Base-by-base conservation (phyloP, 2,113 vertebrate species). In the Rattus rattus region DNA sequence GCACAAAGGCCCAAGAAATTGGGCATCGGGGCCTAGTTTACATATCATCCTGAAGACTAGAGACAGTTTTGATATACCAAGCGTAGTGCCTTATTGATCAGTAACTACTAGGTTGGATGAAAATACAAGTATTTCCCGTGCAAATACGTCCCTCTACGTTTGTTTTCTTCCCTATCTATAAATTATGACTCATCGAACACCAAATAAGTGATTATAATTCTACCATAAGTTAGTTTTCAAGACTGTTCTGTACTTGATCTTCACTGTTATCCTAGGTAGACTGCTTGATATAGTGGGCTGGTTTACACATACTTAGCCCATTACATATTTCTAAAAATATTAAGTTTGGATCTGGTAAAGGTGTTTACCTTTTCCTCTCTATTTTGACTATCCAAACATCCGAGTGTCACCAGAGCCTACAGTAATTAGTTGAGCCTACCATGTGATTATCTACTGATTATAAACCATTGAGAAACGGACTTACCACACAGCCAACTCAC, bases 251-350 rank as follows among this genome's bases (percentile, higher is more conserved):
- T 28, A 70, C 13, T 88, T 36, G 84, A 49, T 28, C 73, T 59
- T 95, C 75, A 85, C 90, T 90, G 87, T 93, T 28, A 84, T 72
- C 12, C 7, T 95, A 86, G 67, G 61, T 17, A 90, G 39, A 67
- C 22, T 94, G 89, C 49, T 72, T 77, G 67, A 43, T 77, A 47
- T 61, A 72, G 11, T 89, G 8, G 56, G 75, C 13, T 91, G 36
- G 24, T 30, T 91, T 43, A 65, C 28, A 17, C 28, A 93, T 43
- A 65, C 52, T 79, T 52, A 69, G 19, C 1, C 17, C 14, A 39
- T 85, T 61, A 69, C 87, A 39, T 90, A 91, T 94, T 73, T 94
- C 95, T 92, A 73, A 87, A 73, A 93, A 47, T 11, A 84, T 30
- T 72, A 52, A 19, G n/a, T 16, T 90, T 72, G 87, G 20, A 47